phyloP scores from a whole-genome alignment of 2,113 vertebrate species.

The Microtus montanus region DNA sequence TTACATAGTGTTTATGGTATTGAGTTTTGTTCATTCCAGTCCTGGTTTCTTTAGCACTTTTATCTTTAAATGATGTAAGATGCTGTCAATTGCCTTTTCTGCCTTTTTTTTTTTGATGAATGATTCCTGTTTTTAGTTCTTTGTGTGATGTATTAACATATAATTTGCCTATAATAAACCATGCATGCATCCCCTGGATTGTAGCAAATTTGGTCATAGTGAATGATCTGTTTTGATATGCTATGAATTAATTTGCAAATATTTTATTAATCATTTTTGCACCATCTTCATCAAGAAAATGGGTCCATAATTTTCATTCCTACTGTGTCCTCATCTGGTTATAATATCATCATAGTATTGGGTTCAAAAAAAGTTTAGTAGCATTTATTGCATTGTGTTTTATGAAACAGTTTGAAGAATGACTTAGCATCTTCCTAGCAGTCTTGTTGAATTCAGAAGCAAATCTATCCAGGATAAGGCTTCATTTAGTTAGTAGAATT shows the following conservation, averaged over 20 bases:
- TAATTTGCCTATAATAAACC: background rate
- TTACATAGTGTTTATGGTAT: background rate
- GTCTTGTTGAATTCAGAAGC: background rate
- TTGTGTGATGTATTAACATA: background rate
- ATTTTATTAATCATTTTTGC: background rate
- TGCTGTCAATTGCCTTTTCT: background rate
- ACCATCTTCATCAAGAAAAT: background rate
- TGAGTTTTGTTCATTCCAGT: background rate
- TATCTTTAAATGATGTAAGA: too few species aligned
- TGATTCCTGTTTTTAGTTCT: background rate
- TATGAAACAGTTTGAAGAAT: background rate
- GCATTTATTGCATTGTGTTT: background rate
- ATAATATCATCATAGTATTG: background rate
- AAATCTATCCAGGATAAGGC: background rate
- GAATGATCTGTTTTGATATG: background rate
- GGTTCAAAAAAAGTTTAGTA: background rate
- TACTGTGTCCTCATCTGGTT: background rate
- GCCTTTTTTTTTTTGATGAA: too few species aligned
- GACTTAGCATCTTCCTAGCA: background rate
- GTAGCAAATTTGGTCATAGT: background rate
- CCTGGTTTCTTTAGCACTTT: background rate
- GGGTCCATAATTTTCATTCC: background rate
- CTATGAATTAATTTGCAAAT: background rate
- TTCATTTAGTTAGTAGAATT: background rate
- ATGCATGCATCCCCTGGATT: background rate